phyloP scores from a whole-genome alignment of 2,888 invertebrate species.

The Noctua janthe region DNA sequence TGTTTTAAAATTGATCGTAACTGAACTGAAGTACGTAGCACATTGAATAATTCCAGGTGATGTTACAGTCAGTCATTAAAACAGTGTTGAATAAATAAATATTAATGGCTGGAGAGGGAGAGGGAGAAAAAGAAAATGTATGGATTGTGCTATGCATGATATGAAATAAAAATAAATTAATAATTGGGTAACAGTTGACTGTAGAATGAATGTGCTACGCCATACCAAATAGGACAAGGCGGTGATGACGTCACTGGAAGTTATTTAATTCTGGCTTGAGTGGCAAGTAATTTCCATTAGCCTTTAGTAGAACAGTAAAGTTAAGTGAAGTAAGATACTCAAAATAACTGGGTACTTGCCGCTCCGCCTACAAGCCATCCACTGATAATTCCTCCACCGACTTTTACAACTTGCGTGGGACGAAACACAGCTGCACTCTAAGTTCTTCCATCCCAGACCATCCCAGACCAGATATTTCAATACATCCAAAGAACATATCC shows the following conservation, averaged over 20 bases:
- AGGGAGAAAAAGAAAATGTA: neutral
- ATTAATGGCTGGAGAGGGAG: neutral
- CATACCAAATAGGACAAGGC: neutral
- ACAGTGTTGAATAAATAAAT: neutral
- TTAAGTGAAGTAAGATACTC: neutral
- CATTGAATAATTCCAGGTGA: neutral
- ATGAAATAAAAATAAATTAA: neutral
- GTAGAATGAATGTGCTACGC: neutral
- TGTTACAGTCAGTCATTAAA: neutral
- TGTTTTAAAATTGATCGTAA: neutral
- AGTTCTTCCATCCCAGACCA: conserved; percentile 27
- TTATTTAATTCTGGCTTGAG: neutral
- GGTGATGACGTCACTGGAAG: neutral
- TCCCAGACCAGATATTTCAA: conserved; percentile 55
- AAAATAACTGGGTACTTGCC: neutral
- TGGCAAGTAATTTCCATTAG: neutral
- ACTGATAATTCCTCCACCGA: conserved; percentile 31
- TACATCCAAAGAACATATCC: conserved; percentile 48
- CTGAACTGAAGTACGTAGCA: neutral
- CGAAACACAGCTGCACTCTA: conserved; percentile 50
- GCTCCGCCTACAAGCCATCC: conserved; percentile 3
- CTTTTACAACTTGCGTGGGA: conserved; percentile 49
- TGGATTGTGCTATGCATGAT: neutral
- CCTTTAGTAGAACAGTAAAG: neutral
- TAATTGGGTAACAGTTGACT: neutral